Evolutionary conservation across 2,113 vertebrate species (phyloP).

Genomic region (Engraulis encrasicolus): DNA sequence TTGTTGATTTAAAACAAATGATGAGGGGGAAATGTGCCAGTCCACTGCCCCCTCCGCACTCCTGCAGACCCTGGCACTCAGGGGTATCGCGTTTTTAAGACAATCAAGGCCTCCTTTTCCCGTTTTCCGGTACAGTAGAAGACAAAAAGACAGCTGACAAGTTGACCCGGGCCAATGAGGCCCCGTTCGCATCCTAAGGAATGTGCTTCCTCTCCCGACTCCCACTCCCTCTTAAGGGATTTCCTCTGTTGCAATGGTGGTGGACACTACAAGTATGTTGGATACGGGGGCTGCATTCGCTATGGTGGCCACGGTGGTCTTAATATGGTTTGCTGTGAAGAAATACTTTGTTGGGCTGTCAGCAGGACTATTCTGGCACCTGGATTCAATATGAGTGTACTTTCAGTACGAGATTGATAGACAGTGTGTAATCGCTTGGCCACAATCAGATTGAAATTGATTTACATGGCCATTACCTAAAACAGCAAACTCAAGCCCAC

Average conservation of each 20-base stretch:
- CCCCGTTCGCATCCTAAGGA: constrained; percentile 56
- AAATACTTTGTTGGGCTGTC: not conserved
- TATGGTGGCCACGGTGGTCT: not conserved
- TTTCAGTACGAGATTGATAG: not conserved
- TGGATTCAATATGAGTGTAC: not conserved
- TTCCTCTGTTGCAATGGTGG: constrained; percentile 55
- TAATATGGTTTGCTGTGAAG: not conserved
- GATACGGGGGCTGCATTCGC: not conserved
- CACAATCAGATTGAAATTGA: not conserved
- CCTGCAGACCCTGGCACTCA: not conserved
- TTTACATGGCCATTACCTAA: not conserved
- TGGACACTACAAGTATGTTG: constrained; percentile 46
- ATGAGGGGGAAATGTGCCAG: constrained; percentile 17
- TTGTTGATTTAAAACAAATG: constrained; percentile 4
- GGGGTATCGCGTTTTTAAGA: not conserved
- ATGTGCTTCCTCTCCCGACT: constrained; percentile 66
- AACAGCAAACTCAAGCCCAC: not conserved
- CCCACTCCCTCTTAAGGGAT: constrained; percentile 49
- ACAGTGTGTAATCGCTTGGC: not conserved
- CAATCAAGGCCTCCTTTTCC: constrained; percentile 23
- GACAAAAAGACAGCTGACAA: constrained; percentile 51
- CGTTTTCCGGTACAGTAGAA: constrained; percentile 23
- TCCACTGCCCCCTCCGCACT: not conserved
- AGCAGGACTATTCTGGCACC: not conserved
- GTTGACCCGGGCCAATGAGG: constrained; percentile 41